Conservation (phyloP, 2,113 vertebrate genomes). For the Nestor notabilis region DNA sequence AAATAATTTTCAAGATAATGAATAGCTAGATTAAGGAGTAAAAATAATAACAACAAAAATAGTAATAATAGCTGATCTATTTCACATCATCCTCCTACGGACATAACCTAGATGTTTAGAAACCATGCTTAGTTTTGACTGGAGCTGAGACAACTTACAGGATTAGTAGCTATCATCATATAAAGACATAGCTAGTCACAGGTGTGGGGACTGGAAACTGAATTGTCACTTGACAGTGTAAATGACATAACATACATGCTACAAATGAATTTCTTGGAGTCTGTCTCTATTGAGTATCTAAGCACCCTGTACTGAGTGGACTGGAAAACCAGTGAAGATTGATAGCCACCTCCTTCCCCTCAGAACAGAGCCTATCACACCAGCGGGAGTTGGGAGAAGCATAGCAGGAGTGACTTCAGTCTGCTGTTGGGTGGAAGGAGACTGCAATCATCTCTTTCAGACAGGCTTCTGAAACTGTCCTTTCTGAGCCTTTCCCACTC, state of each 20-base stretch:
- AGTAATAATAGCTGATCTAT: not conserved
- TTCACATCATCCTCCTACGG: not conserved
- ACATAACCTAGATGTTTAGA: not conserved
- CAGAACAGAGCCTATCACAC: not conserved
- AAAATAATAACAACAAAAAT: not conserved
- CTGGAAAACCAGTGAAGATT: not conserved
- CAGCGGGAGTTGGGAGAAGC: accelerated
- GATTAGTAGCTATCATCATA: not conserved
- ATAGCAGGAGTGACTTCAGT: not conserved
- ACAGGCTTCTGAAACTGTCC: not conserved
- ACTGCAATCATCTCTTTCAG: not conserved
- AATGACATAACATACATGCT: not conserved
- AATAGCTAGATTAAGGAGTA: not conserved
- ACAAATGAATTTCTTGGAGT: not conserved
- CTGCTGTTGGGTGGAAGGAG: not conserved
- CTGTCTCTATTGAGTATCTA: not conserved
- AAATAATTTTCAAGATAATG: not conserved
- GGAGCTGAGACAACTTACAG: not conserved
- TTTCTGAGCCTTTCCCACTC: not conserved
- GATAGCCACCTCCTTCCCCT: not conserved
- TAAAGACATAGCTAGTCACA: not conserved
- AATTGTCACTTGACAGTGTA: not conserved
- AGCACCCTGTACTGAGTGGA: not conserved
- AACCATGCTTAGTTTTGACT: not conserved
- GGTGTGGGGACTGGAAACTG: accelerated